Conservation (phyloP, 1,140 invertebrate genomes). For the Euura saliciscinereae region DNA sequence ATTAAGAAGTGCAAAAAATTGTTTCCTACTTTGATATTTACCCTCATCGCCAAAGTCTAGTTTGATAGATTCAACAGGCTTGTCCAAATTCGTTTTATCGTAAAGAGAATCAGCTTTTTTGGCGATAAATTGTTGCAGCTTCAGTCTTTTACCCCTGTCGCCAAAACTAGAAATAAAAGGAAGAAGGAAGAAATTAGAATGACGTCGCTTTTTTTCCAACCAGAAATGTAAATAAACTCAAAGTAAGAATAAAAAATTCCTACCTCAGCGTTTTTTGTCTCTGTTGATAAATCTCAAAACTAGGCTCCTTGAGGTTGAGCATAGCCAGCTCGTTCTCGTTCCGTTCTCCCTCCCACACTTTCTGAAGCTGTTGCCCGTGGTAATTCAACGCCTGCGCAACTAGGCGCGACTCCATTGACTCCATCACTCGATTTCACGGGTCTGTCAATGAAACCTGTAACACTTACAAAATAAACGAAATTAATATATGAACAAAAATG, state of each 20-base stretch:
- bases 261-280: constrained; percentile 71
- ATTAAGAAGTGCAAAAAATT: background rate
- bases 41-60: constrained; percentile 56
- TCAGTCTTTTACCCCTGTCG: constrained; percentile 80
- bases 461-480: constrained; percentile 24
- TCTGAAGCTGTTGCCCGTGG: constrained; percentile 84
- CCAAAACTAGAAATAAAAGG: constrained; percentile 68
- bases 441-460: constrained; percentile 50
- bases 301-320: constrained; percentile 70
- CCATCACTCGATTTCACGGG: constrained; percentile 35
- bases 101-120: constrained; percentile 78
- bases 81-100: constrained; percentile 63
- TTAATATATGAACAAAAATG: too few species aligned
- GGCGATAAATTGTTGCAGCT: constrained; percentile 82
- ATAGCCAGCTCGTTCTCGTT: constrained; percentile 74
- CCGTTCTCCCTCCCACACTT: constrained; percentile 82
- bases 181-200: background rate
- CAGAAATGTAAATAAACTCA: background rate
- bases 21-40: constrained; percentile 27
- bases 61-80: constrained; percentile 49
- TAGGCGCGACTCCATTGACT: constrained; percentile 69
- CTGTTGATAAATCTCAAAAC: constrained; percentile 77
- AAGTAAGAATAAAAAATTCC: constrained; percentile 17
- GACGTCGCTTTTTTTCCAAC: constrained; percentile 1
- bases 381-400: constrained; percentile 78